Evolutionary conservation across 2,888 invertebrate genomes (phyloP), one percentile per base, ranked within the genome.

Genomic region (Eristalis arbustorum): DNA sequence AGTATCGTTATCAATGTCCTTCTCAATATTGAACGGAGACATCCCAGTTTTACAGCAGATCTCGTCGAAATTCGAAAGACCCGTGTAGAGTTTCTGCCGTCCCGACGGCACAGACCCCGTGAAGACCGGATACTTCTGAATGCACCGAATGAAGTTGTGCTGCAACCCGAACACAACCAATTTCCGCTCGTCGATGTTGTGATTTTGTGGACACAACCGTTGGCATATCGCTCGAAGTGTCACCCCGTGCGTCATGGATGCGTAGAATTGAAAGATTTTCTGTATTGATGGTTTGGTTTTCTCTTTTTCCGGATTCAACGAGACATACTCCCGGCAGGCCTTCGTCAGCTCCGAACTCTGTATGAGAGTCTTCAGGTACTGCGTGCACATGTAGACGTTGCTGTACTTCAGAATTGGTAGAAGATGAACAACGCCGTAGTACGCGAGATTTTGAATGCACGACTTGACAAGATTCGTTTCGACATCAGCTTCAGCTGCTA

Each of bases 391-490:
- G 92, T 98, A 98, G 90, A 97, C 96, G 92, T 98, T 98, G 89
- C 96, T 96, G 92, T 98, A 98, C 93, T 97, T 96, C 84, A 97
- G 94, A 88, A 97, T 95, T 11, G 97, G 96, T 71, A 97, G 94
- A 73, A 97, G 92, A 23, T 95, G 95, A 0, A 97, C 95, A 79
- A 95, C 95, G 28, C 95, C 95, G 89, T 96, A 96, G 91, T 96
- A 98, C 88, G 97, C 95, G 88, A 98, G 94, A 93, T 98, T 98
- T 92, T 98, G 98, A 78, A 98, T 95, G 92, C 98, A 98, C 0
- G 98, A 97, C 92, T 98, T 98, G 0, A 98, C 98, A 40, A 98
- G 94, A 91, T 97, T 97, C 88, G 97, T 97, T 91, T 98, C 98
- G 0, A 99, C 98, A 90, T 98, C 98, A 0, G 98, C 96, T 90